Evolutionary conservation across 2,797 vertebrate genomes (phyloP).

Genomic region (Furcifer pardalis): DNA sequence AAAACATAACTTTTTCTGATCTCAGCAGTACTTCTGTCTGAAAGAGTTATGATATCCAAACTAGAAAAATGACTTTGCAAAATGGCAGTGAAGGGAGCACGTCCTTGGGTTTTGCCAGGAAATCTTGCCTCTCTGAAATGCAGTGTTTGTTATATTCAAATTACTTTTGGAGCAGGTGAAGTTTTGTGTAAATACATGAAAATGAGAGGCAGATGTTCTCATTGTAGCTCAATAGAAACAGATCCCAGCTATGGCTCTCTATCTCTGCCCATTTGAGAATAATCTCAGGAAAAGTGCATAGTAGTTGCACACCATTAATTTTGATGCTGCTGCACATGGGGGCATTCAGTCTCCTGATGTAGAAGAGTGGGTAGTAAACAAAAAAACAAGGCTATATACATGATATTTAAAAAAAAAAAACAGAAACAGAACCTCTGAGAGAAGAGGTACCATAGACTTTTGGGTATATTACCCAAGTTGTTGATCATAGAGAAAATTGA

Average conservation of each 20-base stretch:
- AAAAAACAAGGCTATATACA: conserved; percentile 18
- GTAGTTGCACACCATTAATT: conserved; percentile 35
- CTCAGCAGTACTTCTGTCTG: background rate
- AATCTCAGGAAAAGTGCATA: conserved; percentile 36
- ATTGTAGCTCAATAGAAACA: conserved; percentile 37
- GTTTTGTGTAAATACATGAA: conserved; percentile 41
- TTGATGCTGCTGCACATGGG: conserved; percentile 42
- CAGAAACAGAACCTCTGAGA: background rate
- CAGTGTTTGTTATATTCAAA: conserved; percentile 47
- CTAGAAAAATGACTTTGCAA: conserved; percentile 24
- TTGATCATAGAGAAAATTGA: conserved; percentile 8
- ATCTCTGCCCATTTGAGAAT: conserved; percentile 44
- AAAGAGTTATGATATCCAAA: background rate
- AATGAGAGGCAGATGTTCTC: conserved; percentile 41
- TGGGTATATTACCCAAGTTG: conserved; percentile 20
- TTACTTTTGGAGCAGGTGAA: conserved; percentile 49
- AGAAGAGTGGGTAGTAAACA: too few relatives aligned
- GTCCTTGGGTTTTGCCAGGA: conserved; percentile 37
- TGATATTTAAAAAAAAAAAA: conserved; percentile 20
- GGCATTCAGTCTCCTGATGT: conserved; percentile 47
- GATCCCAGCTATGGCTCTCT: conserved; percentile 36
- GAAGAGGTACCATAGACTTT: background rate
- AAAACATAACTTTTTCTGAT: too few relatives aligned
- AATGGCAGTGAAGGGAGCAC: conserved; percentile 34
- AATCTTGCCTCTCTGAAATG: conserved; percentile 32